Conservation (phyloP, 2,888 invertebrate genomes). For the Eretmocerus hayati region DNA sequence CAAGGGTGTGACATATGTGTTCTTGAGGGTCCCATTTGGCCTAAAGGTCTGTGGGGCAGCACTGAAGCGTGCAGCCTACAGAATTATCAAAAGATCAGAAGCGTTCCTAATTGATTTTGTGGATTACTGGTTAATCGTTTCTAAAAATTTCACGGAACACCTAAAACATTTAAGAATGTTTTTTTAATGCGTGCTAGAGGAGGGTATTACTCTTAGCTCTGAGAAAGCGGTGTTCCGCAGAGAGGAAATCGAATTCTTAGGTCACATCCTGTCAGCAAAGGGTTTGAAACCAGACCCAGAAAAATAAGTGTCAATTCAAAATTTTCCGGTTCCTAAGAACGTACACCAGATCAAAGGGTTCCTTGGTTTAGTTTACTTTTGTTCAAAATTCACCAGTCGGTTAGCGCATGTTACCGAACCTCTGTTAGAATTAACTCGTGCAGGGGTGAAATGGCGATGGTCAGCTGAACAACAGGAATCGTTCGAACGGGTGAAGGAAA, state of each 20-base stretch:
- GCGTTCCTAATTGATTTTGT: no score
- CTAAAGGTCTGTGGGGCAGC: no score
- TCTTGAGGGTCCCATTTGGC: no score
- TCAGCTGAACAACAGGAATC: no score
- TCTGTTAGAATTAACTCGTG: neutral
- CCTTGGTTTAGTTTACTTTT: slow-evolving; percentile 21
- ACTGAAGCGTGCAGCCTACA: no score
- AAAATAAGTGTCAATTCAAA: slow-evolving; percentile 22
- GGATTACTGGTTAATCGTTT: no score
- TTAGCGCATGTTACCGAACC: neutral
- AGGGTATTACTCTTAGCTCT: neutral
- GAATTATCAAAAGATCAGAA: no score
- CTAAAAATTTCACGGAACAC: no score
- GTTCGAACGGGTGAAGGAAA: no score
- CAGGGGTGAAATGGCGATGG: no score
- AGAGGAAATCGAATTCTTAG: no score
- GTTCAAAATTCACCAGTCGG: neutral
- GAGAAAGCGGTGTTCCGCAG: slow-evolving; percentile 28
- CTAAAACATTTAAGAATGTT: neutral
- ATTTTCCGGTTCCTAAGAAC: slow-evolving; percentile 24
- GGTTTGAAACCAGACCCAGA: slow-evolving; percentile 25
- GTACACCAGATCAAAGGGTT: slow-evolving; percentile 24
- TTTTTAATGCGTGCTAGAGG: neutral
- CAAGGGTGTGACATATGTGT: no score
- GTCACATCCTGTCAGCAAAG: slow-evolving; percentile 16